Percentiles rank a stretch among this genome's conserved stretches.
Evolutionary conservation across 1,140 invertebrate genomes (phyloP).

Genomic region (Nephotettix cincticeps): DNA sequence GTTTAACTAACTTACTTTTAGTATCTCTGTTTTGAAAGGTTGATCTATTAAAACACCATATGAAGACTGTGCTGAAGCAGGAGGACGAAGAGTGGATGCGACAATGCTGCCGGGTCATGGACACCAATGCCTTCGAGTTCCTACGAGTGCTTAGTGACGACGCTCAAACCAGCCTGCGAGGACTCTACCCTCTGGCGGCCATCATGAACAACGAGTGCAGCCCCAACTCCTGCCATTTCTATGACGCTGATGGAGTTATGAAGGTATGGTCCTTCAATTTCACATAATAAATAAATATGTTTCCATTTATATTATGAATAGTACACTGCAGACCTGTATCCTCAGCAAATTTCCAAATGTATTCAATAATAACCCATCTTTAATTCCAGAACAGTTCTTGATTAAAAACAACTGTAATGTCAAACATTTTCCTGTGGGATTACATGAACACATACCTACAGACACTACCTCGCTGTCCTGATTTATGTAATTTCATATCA

Average conservation of each 20-base stretch:
- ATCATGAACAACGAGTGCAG: slow-evolving; percentile 74
- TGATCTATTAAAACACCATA: slow-evolving; percentile 28
- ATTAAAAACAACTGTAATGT: no score
- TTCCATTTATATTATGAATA: no score
- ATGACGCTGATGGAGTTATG: slow-evolving; percentile 57
- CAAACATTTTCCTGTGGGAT: no score
- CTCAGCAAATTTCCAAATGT: no score
- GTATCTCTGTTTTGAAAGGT: background rate
- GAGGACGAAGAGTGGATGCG: slow-evolving; percentile 62
- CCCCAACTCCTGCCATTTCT: slow-evolving; percentile 70
- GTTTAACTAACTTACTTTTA: no score
- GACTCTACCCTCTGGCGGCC: slow-evolving; percentile 69
- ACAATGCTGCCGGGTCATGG: slow-evolving; percentile 60
- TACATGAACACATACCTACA: no score
- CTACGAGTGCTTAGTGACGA: slow-evolving; percentile 45
- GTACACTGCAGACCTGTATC: no score
- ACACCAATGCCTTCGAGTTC: slow-evolving; percentile 75
- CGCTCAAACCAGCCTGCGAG: slow-evolving; percentile 55
- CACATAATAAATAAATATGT: no score
- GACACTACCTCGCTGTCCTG: no score
- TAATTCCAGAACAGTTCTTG: no score
- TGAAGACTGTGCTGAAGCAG: slow-evolving; percentile 54
- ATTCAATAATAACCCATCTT: no score
- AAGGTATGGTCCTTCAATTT: slow-evolving; percentile 48
- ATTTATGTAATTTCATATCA: no score